Conservation (phyloP, 2,113 vertebrate genomes). For the Aphelocoma coerulescens region DNA sequence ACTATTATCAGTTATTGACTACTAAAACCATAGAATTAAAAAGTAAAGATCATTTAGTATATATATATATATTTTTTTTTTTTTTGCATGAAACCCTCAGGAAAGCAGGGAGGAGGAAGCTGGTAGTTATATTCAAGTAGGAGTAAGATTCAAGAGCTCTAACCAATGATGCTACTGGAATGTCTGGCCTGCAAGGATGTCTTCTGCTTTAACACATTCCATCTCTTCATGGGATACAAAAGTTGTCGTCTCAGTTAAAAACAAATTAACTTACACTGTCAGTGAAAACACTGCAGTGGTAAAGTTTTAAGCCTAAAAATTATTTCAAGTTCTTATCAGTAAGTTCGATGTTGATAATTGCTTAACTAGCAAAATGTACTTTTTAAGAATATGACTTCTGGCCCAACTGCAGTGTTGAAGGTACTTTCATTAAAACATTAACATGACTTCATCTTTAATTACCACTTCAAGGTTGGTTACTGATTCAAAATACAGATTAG, state of each 20-base stretch:
- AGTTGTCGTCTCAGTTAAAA: background rate
- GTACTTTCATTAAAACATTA: background rate
- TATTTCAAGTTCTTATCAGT: background rate
- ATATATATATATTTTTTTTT: background rate
- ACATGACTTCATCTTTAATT: constrained; percentile 47
- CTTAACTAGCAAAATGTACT: background rate
- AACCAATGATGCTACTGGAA: background rate
- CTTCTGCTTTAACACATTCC: background rate
- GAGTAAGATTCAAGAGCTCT: constrained; percentile 21
- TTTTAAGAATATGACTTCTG: constrained; percentile 8
- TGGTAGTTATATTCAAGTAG: background rate
- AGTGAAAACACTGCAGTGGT: background rate
- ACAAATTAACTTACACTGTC: background rate
- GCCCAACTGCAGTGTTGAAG: background rate
- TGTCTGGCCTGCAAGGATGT: background rate
- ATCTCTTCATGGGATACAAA: background rate
- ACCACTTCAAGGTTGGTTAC: background rate
- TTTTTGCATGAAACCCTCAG: background rate
- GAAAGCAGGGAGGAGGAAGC: background rate
- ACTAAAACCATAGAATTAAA: background rate
- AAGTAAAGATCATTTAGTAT: background rate
- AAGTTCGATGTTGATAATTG: background rate
- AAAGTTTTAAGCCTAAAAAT: background rate
- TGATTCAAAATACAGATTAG: constrained; percentile 24
- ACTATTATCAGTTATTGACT: background rate